Conservation (phyloP, 2,113 vertebrate genomes). For the Mugil cephalus region DNA sequence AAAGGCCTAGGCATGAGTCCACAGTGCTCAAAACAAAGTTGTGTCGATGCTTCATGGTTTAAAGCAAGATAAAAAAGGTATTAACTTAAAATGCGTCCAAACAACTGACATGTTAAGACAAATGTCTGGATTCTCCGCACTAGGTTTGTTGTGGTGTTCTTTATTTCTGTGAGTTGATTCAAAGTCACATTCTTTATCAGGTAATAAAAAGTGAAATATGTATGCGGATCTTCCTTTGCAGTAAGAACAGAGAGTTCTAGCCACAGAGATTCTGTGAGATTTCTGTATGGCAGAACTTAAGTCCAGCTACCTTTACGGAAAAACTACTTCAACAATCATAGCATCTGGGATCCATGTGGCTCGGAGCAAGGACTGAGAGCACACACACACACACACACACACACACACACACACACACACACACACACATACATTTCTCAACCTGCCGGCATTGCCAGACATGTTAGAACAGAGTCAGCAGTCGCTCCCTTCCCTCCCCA, state of each 20-base stretch:
- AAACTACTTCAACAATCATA: conserved; percentile 40
- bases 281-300: conserved; percentile 1
- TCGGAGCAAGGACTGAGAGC: conserved; percentile 27
- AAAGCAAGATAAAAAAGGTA: not conserved
- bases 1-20: not conserved
- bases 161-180: too few relatives aligned
- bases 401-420: conserved; percentile 17
- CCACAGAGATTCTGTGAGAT: not conserved
- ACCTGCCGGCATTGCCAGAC: conserved; percentile 60
- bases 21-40: too few relatives aligned
- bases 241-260: not conserved
- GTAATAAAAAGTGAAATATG: too few relatives aligned
- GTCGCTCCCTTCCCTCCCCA: conserved; percentile 67
- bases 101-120: too few relatives aligned
- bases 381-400: conserved; percentile 37
- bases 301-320: conserved; percentile 27
- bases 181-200: not conserved
- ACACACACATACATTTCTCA: conserved; percentile 32
- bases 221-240: not conserved
- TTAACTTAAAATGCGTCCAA: not conserved
- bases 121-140: too few relatives aligned
- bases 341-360: conserved; percentile 74
- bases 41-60: not conserved
- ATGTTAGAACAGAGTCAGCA: conserved; percentile 76
- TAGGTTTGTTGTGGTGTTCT: too few relatives aligned